Conservation (phyloP, 2,797 vertebrate genomes). For the Petrocephalus sullivani region DNA sequence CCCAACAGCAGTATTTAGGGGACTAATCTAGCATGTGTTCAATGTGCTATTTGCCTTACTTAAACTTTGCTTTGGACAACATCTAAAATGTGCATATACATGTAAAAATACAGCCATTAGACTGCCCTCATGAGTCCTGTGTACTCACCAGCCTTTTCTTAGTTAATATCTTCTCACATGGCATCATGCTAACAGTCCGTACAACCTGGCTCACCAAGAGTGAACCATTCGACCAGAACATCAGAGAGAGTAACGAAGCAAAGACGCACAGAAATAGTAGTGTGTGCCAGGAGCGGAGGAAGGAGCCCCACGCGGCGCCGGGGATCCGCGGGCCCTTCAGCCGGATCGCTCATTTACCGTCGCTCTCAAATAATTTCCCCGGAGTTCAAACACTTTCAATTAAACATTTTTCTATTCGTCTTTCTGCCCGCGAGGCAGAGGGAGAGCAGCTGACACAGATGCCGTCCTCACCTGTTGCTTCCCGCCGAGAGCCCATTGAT, state of each 20-base stretch:
- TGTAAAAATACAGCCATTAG: not conserved
- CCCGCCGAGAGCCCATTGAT: not conserved
- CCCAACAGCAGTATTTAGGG: not conserved
- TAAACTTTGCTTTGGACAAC: not conserved
- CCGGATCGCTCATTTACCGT: not conserved
- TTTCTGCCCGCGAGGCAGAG: not conserved
- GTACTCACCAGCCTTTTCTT: not conserved
- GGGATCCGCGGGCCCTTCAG: not conserved
- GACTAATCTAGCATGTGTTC: not conserved
- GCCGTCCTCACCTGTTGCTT: not conserved
- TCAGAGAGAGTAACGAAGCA: not conserved
- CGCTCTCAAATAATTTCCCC: constrained; percentile 14
- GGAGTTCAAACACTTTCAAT: constrained; percentile 14
- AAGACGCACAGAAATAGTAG: not conserved
- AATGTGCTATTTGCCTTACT: not conserved
- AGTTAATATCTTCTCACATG: not conserved
- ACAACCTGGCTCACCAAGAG: not conserved
- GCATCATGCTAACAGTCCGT: not conserved
- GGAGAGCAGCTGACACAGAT: not conserved
- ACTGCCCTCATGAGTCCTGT: not conserved
- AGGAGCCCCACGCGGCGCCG: not conserved
- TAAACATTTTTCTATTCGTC: constrained; percentile 13
- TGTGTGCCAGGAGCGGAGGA: not conserved
- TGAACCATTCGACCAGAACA: not conserved
- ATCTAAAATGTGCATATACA: not conserved